A percentile compares a stretch with the other conserved stretches of the same genome.
Conservation (phyloP, 1,140 invertebrate species). For the Drosophila nigromelanica region DNA sequence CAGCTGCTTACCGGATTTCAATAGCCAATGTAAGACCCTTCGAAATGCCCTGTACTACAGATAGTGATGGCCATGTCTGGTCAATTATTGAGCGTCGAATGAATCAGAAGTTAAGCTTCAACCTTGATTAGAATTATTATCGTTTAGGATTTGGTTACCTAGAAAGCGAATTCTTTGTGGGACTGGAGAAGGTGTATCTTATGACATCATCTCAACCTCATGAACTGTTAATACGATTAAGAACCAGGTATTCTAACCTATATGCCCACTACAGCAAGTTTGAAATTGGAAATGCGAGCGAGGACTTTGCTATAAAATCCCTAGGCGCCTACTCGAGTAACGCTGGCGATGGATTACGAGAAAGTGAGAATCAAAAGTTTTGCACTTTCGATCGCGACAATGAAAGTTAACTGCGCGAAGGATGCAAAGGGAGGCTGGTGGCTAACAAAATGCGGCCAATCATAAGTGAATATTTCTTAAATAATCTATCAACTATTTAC, state of each 20-base stretch:
- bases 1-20: not conserved
- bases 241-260: accelerated
- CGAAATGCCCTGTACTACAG: slow-evolving; percentile 4
- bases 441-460: not conserved
- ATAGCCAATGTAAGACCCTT: not conserved
- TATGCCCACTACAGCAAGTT: slow-evolving; percentile 11
- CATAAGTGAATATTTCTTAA: not conserved
- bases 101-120: slow-evolving; percentile 2
- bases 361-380: slow-evolving; percentile 5
- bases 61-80: not conserved
- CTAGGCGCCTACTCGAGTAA: slow-evolving; percentile 5
- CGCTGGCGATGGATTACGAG: slow-evolving; percentile 18
- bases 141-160: slow-evolving; percentile 5
- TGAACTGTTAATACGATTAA: slow-evolving; percentile 12
- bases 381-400: slow-evolving; percentile 15
- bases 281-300: not conserved
- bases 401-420: slow-evolving; percentile 1
- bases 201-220: slow-evolving; percentile 5
- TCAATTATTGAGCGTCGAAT: slow-evolving; percentile 18
- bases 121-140: slow-evolving; percentile 10
- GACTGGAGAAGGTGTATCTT: slow-evolving; percentile 4
- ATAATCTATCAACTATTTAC: not conserved
- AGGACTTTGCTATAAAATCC: not conserved
- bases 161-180: slow-evolving; percentile 12
- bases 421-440: slow-evolving; percentile 14